These are phyloP conservation scores for Slavum lentiscoides DNA, from an alignment of 2,888 invertebrate genomes.

Conservation along the genomic window DNA sequence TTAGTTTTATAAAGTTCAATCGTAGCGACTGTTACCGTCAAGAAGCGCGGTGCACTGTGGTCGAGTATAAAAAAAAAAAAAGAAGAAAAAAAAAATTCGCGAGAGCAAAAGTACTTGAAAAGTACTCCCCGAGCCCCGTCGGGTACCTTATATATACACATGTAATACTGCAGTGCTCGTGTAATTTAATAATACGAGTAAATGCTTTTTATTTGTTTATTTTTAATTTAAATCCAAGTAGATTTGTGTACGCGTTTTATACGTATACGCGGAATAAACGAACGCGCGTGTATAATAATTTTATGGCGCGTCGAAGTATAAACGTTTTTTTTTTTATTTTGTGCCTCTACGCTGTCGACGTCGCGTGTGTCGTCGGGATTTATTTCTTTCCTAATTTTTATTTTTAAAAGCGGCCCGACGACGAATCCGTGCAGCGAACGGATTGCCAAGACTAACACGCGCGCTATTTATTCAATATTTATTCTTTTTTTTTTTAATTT, in stretches of 20 bases:
- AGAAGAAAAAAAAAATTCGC: too few relatives aligned
- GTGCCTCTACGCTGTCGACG: neutral
- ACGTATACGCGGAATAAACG: neutral
- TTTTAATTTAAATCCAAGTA: neutral
- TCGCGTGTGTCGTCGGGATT: constrained; percentile 20
- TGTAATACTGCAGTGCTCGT: too few relatives aligned
- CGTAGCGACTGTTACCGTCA: too few relatives aligned
- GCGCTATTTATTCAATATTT: constrained; percentile 1
- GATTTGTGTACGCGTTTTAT: too few relatives aligned
- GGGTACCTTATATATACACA: too few relatives aligned
- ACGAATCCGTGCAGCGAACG: neutral
- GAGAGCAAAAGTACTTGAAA: too few relatives aligned
- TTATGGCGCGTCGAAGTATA: constrained; percentile 16
- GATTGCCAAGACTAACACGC: constrained; percentile 32
- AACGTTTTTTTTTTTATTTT: neutral
- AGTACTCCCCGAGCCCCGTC: too few relatives aligned
- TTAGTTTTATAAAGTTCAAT: too few relatives aligned
- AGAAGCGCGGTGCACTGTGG: too few relatives aligned
- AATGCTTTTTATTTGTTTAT: too few relatives aligned
- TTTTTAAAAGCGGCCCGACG: constrained; percentile 27
- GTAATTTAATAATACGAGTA: too few relatives aligned
- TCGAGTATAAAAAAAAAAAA: too few relatives aligned
- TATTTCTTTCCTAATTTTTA: constrained; percentile 42
- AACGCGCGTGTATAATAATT: neutral
- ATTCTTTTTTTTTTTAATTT: neutral